A percentile compares a stretch with the other conserved stretches of the same genome.
Evolutionary conservation across 2,888 invertebrate genomes (phyloP).

Genomic region (Ophioninae sp.): DNA sequence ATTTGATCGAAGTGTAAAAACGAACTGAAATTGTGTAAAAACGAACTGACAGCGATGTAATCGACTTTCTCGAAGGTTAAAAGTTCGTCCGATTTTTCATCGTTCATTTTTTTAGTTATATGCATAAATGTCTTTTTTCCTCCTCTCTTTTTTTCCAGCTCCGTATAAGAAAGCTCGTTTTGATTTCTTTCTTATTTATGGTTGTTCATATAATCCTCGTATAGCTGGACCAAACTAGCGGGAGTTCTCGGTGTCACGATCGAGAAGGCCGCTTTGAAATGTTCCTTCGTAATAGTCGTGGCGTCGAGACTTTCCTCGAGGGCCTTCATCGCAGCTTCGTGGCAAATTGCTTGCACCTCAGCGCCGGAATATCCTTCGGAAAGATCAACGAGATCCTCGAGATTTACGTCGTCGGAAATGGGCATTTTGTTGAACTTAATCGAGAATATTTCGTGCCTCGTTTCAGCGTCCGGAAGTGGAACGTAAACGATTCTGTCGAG

Average conservation of each 20-base stretch:
- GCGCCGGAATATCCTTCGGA: constrained; percentile 96
- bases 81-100: not conserved
- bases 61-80: not conserved
- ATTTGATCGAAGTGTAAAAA: constrained; percentile 1
- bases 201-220: constrained; percentile 85
- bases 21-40: not conserved
- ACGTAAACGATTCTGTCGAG: constrained; percentile 96
- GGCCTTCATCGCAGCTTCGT: constrained; percentile 94
- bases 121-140: not conserved
- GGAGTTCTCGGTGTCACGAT: constrained; percentile 90
- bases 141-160: not conserved
- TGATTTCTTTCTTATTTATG: constrained; percentile 56
- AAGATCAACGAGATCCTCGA: constrained; percentile 85
- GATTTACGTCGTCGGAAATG: constrained; percentile 84
- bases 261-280: constrained; percentile 89
- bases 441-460: constrained; percentile 91
- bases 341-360: constrained; percentile 94
- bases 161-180: too few relatives aligned
- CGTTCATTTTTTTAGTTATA: constrained; percentile 15
- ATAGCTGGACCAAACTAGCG: constrained; percentile 86
- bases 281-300: constrained; percentile 83
- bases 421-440: constrained; percentile 91
- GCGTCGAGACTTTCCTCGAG: constrained; percentile 89
- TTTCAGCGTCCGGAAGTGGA: constrained; percentile 91
- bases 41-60: not conserved